Percentiles rank a stretch among this genome's conserved stretches.
Conservation (phyloP, 2,888 invertebrate species). For the Amiota minor region DNA sequence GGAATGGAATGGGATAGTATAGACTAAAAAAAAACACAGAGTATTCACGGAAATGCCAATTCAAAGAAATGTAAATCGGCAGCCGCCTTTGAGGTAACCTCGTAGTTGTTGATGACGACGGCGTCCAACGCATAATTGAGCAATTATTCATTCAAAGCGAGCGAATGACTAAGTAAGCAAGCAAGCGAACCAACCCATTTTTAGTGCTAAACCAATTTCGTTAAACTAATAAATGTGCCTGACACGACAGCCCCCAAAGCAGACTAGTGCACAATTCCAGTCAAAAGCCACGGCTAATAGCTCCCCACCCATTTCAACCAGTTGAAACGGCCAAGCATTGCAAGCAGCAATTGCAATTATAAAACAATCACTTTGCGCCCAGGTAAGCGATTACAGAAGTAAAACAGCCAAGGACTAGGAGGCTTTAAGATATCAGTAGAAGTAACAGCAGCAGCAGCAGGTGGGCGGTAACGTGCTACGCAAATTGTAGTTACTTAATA, state of each 20-base stretch:
- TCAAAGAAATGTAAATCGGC: conserved; percentile 21
- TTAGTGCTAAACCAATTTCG: conserved; percentile 39
- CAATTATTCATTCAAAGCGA: conserved; percentile 72
- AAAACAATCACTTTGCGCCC: conserved; percentile 69
- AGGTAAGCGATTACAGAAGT: conserved; percentile 7
- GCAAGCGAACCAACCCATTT: conserved; percentile 20
- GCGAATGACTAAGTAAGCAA: conserved; percentile 53
- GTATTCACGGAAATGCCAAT: conserved; percentile 30
- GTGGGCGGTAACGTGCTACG: conserved; percentile 67
- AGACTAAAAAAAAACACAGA: too few relatives aligned
- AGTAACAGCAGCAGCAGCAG: conserved; percentile 15
- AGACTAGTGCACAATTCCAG: background rate
- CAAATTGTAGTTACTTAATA: conserved; percentile 73
- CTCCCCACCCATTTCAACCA: conserved; percentile 32
- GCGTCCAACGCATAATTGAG: conserved; percentile 67
- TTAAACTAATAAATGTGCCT: conserved; percentile 39
- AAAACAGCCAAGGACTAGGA: too few relatives aligned
- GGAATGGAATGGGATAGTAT: too few relatives aligned
- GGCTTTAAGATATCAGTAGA: too few relatives aligned
- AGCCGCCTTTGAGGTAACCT: background rate
- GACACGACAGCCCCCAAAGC: conserved; percentile 15
- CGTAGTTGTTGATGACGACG: background rate
- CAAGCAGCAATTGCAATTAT: conserved; percentile 69
- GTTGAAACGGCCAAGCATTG: conserved; percentile 25
- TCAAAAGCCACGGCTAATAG: background rate